phyloP scores from a whole-genome alignment of 1,140 invertebrate species.

The Aphelinus certus region DNA sequence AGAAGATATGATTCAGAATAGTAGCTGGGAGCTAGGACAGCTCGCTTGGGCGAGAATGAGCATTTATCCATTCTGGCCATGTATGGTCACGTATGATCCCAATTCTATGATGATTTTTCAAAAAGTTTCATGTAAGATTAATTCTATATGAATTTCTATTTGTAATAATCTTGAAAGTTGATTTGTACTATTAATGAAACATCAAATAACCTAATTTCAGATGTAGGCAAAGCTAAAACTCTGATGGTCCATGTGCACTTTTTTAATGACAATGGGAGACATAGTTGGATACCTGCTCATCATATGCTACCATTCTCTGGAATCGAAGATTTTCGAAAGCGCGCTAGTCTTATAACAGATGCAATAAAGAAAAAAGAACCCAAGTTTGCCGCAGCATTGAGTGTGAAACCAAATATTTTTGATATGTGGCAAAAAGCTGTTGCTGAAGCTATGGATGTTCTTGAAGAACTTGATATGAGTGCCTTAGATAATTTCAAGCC shows the following conservation, averaged over 20 bases:
- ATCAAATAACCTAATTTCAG: constrained; percentile 46
- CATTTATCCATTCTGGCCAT: constrained; percentile 81
- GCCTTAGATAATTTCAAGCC: constrained; percentile 37
- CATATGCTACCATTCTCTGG: constrained; percentile 74
- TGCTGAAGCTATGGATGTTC: constrained; percentile 60
- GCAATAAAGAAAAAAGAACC: constrained; percentile 63
- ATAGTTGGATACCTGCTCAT: constrained; percentile 75
- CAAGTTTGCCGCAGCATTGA: constrained; percentile 64
- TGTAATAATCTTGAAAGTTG: neutral
- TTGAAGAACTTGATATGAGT: constrained; percentile 34
- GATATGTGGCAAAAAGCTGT: constrained; percentile 70
- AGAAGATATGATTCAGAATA: constrained; percentile 25
- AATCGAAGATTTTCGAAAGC: constrained; percentile 70
- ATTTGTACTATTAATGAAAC: neutral
- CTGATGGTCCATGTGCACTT: constrained; percentile 78
- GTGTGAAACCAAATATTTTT: constrained; percentile 63
- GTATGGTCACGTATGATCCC: constrained; percentile 76
- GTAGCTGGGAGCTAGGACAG: constrained; percentile 66
- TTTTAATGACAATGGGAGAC: constrained; percentile 80
- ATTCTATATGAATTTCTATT: constrained; percentile 3
- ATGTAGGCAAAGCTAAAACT: constrained; percentile 49
- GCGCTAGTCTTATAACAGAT: constrained; percentile 40
- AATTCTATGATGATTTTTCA: constrained; percentile 65
- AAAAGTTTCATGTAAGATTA: constrained; percentile 61
- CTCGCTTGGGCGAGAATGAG: constrained; percentile 77